These are phyloP conservation scores for Pyrgilauda ruficollis DNA, from an alignment of 2,113 vertebrate genomes.

Conservation along the genomic window DNA sequence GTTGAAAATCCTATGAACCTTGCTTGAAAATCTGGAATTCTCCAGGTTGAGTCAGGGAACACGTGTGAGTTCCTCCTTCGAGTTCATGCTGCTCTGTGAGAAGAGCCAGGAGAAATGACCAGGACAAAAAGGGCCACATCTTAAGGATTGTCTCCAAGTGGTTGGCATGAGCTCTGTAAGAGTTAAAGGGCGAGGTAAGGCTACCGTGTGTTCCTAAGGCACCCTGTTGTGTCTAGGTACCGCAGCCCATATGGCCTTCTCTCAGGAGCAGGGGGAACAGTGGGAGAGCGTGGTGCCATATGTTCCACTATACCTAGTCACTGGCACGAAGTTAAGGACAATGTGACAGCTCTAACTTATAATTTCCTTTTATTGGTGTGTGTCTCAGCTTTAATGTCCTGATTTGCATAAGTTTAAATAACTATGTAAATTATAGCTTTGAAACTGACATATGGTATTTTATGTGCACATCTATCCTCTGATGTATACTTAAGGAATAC, in stretches of 20 bases:
- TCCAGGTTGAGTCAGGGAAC: neutral
- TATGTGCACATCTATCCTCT: slow-evolving; percentile 49
- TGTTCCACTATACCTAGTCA: slow-evolving; percentile 40
- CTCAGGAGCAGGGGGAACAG: slow-evolving; percentile 19
- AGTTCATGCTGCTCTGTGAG: neutral
- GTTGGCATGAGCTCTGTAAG: neutral
- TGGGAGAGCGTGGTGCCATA: slow-evolving; percentile 31
- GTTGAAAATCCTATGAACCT: neutral
- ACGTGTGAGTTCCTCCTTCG: neutral
- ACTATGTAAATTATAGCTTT: slow-evolving; percentile 65
- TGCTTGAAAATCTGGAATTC: neutral
- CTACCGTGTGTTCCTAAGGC: neutral
- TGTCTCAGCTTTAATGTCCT: slow-evolving; percentile 58
- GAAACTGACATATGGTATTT: slow-evolving; percentile 59
- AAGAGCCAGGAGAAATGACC: neutral
- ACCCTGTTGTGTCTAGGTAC: slow-evolving; percentile 29
- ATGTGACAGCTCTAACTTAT: slow-evolving; percentile 60
- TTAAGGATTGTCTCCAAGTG: neutral
- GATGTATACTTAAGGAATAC: slow-evolving; percentile 60
- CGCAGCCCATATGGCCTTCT: slow-evolving; percentile 43
- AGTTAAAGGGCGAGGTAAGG: neutral
- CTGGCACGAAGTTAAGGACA: slow-evolving; percentile 37
- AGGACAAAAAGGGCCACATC: neutral
- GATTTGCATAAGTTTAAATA: slow-evolving; percentile 74
- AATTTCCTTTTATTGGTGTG: slow-evolving; percentile 69